Conservation (phyloP, 2,113 vertebrate species). For the Bombycilla garrulus region DNA sequence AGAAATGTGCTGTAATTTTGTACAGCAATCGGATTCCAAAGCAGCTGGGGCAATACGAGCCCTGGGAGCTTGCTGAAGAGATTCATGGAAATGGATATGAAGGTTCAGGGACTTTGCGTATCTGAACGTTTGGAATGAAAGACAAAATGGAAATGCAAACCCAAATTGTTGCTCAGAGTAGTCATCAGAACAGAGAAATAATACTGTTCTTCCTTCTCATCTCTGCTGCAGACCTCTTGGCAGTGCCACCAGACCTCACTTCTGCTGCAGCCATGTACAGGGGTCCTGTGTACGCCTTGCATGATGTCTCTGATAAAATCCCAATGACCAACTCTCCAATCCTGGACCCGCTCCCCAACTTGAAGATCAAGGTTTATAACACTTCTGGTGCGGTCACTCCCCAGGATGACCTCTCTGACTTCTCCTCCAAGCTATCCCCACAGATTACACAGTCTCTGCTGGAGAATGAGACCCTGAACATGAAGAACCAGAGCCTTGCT, state of each 20-base stretch:
- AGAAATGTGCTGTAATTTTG: neutral
- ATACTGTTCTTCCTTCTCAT: neutral
- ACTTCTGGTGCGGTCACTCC: constrained; percentile 88
- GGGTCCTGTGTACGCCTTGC: constrained; percentile 90
- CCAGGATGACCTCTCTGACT: constrained; percentile 89
- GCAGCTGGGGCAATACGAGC: neutral
- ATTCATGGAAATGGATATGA: neutral
- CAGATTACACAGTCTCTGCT: constrained; percentile 88
- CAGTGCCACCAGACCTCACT: constrained; percentile 91
- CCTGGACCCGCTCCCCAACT: constrained; percentile 89
- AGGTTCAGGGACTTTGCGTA: neutral
- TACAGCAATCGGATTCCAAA: neutral
- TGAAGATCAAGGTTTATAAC: constrained; percentile 97
- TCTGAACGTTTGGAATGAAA: neutral
- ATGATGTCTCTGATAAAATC: constrained; percentile 94
- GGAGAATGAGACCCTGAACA: constrained; percentile 86
- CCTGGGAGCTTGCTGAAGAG: neutral
- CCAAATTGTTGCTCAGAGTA: neutral
- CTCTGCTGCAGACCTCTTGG: constrained; percentile 84
- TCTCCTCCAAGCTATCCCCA: constrained; percentile 89
- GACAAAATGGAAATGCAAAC: neutral
- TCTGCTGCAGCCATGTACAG: constrained; percentile 96
- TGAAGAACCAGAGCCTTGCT: constrained; percentile 87
- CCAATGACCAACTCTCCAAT: constrained; percentile 97
- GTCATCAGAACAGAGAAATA: neutral